Percentiles rank a stretch among this genome's conserved stretches.
phyloP scores from a whole-genome alignment of 2,888 invertebrate genomes.

The Polydrusus tereticollis region DNA sequence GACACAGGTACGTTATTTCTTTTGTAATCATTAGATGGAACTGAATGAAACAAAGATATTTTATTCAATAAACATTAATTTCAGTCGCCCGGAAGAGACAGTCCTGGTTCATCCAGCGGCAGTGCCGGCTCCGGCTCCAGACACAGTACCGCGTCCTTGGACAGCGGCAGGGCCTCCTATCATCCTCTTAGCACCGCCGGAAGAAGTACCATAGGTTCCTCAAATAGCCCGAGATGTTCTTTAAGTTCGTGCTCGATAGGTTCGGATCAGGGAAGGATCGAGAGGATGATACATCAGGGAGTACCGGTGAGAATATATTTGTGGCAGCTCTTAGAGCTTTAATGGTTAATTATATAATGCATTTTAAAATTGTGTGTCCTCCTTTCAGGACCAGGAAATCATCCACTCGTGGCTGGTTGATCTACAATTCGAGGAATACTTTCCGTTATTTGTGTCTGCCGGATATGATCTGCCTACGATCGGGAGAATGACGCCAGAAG shows the following conservation, averaged over 20 bases:
- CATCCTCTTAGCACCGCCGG: slow-evolving; percentile 70
- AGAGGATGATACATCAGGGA: slow-evolving; percentile 81
- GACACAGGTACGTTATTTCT: slow-evolving; percentile 74
- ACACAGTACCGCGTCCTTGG: slow-evolving; percentile 90
- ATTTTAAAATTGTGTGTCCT: no score
- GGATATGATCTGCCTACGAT: slow-evolving; percentile 99
- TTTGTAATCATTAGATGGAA: background rate
- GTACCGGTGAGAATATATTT: slow-evolving; percentile 72
- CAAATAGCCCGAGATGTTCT: slow-evolving; percentile 77
- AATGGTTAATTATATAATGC: no score
- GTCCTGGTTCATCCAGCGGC: slow-evolving; percentile 90
- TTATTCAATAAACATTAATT: background rate
- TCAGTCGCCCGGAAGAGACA: slow-evolving; percentile 93
- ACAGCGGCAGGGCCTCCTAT: slow-evolving; percentile 92
- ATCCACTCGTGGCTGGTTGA: slow-evolving; percentile 95
- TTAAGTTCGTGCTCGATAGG: slow-evolving; percentile 85
- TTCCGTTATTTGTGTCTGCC: slow-evolving; percentile 90
- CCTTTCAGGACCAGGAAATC: slow-evolving; percentile 88
- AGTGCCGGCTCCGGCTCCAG: slow-evolving; percentile 89
- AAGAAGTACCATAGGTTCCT: slow-evolving; percentile 67
- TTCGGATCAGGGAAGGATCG: slow-evolving; percentile 78
- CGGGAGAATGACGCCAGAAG: slow-evolving; percentile 99
- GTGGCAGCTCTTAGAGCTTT: no score
- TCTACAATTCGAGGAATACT: slow-evolving; percentile 95
- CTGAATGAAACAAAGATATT: background rate